Base-by-base conservation (phyloP, 2,113 vertebrate species). In the Elachura formosa region DNA sequence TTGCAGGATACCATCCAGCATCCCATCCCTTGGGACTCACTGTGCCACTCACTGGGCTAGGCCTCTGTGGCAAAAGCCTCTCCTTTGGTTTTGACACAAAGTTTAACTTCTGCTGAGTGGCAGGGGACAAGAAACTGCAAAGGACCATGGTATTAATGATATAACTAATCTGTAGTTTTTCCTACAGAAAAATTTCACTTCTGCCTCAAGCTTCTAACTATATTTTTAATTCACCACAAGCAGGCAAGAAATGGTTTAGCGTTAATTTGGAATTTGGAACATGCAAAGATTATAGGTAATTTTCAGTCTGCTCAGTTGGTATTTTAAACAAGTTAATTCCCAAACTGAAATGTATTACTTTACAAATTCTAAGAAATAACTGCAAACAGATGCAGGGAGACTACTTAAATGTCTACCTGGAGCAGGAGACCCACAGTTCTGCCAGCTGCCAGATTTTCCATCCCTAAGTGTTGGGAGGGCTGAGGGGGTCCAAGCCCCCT, bases 1-100 rank as follows among this genome's bases (percentile, higher is more conserved):
- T 49, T 26, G 11, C n/a, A 64, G 2, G 43, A n/a, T 23, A 21
- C 29, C 49, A 41, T 29, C n/a, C 85, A 16, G 62, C 40, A 61
- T 68, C 63, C 22, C 3, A 0, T 24, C 46, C 45, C 71, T 25
- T 1, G 2, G 63, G 58, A 82, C 54, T 83, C 6, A 1, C 16
- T 4, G 9, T 3, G n/a, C n/a, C n/a, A n/a, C n/a, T n/a, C n/a
- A n/a, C n/a, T n/a, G 7, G 8, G 61, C 71, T 45, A 6, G 1
- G 77, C 38, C 25, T 33, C 54, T 20, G 26, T 6, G 14, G 51
- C 41, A 64, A 45, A 93, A 93, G 31, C 21, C 41, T 82, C 78
- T 55, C 2, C 3, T 14, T 22, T 33, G n/a, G 28, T 76, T 89
- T 79, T 0, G 0, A 52, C 2, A 28, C 26, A 31, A 25, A 75